A percentile compares a stretch with the other conserved stretches of the same genome.
These are phyloP conservation scores for Rhincodon typus DNA, from an alignment of 2,797 vertebrate species.

Conservation along the genomic window DNA sequence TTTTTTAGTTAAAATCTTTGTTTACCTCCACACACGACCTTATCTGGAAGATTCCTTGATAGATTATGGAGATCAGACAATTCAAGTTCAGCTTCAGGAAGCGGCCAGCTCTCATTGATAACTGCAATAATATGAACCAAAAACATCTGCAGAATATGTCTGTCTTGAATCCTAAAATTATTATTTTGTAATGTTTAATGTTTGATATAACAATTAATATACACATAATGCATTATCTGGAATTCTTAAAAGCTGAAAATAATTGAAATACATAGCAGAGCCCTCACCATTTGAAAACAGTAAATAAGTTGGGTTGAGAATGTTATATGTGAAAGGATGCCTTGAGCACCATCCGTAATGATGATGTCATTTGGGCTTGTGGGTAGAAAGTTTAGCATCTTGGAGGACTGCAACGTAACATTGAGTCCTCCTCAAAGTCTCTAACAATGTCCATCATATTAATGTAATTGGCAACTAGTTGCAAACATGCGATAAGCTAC, in stretches of 20 bases:
- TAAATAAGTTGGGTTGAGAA: not conserved
- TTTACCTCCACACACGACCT: not conserved
- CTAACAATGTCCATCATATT: no score
- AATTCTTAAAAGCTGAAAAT: not conserved
- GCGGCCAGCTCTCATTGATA: not conserved
- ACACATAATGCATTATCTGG: not conserved
- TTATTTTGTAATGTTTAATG: not conserved
- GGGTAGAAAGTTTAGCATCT: no score
- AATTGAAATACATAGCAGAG: not conserved
- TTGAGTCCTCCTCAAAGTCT: no score
- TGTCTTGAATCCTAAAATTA: not conserved
- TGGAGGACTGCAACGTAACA: no score
- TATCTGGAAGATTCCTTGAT: not conserved
- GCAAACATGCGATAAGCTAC: no score
- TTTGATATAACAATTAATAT: not conserved
- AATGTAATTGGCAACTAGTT: no score
- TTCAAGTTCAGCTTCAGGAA: not conserved
- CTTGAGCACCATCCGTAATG: no score
- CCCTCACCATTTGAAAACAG: not conserved
- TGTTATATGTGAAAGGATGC: no score
- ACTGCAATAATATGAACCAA: no score
- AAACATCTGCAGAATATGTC: not conserved
- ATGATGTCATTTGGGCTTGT: no score
- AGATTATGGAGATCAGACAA: not conserved
- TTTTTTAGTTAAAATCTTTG: not conserved